These are phyloP conservation scores for Anguilla megastoma DNA, from an alignment of 2,797 vertebrate species.

Conservation along the genomic window DNA sequence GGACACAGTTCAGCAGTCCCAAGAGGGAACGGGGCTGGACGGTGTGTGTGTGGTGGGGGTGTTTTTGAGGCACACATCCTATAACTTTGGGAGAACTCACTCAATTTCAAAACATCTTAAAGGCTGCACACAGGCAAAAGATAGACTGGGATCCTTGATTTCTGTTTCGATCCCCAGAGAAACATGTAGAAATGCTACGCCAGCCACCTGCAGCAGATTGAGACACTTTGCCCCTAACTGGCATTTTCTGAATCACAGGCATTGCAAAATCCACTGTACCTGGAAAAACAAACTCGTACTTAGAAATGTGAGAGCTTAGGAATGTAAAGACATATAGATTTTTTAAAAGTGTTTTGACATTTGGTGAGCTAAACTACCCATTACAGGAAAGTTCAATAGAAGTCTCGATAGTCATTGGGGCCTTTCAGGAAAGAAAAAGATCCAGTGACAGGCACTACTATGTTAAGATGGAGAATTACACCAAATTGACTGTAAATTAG, in stretches of 20 bases:
- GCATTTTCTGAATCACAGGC: not conserved
- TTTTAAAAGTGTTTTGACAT: not conserved
- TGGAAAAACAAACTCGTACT: not conserved
- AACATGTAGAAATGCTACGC: not conserved
- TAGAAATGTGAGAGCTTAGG: not conserved
- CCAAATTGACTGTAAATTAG: not conserved
- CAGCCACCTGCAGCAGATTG: not conserved
- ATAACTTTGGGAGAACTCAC: not conserved
- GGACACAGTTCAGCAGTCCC: not conserved
- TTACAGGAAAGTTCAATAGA: not conserved
- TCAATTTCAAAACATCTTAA: not conserved
- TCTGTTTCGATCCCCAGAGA: not conserved
- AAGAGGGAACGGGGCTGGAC: not conserved
- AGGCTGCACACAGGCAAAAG: not conserved
- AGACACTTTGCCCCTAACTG: not conserved
- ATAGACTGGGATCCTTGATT: not conserved
- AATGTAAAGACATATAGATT: not conserved
- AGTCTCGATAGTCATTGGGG: not conserved
- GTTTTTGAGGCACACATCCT: not conserved
- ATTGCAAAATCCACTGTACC: not conserved
- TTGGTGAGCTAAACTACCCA: not conserved
- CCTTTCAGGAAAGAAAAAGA: not conserved
- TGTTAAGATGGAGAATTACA: conserved; percentile 10
- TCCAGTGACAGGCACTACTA: not conserved
- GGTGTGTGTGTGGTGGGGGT: not conserved